Percentiles rank a stretch among this genome's conserved stretches.
These are phyloP conservation scores for Cyrtorhinus lividipennis DNA, from an alignment of 1,140 invertebrate genomes.

Conservation along the genomic window DNA sequence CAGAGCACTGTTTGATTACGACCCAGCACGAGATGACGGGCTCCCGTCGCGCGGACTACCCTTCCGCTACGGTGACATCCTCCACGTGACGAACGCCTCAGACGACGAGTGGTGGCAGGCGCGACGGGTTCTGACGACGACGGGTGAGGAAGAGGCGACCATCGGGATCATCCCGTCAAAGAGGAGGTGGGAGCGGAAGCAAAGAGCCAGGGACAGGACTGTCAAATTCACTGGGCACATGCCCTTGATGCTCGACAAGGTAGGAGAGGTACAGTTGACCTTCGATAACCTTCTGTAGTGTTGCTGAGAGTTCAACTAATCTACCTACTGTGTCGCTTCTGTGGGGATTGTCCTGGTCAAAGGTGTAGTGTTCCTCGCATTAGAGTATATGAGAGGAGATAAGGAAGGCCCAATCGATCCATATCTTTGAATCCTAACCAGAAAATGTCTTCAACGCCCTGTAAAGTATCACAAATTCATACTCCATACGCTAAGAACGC, in stretches of 20 bases:
- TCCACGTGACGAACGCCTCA: constrained; percentile 96
- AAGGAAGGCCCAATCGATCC: no score
- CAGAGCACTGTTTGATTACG: constrained; percentile 97
- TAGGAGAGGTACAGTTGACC: constrained; percentile 27
- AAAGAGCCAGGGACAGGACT: constrained; percentile 86
- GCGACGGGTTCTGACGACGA: constrained; percentile 41
- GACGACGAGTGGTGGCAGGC: constrained; percentile 99
- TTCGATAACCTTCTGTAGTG: no score
- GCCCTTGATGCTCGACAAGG: constrained; percentile 46
- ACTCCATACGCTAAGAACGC: no score
- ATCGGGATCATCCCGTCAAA: constrained; percentile 80
- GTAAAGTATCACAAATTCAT: no score
- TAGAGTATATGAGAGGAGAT: no score
- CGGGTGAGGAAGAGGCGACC: constrained; percentile 37
- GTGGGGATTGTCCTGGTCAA: no score
- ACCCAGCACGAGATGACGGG: constrained; percentile 91
- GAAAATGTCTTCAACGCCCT: no score
- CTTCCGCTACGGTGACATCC: constrained; percentile 93
- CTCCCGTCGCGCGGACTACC: constrained; percentile 86
- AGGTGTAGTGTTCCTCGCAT: no score
- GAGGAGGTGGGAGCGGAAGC: constrained; percentile 86
- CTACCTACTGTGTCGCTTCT: no score
- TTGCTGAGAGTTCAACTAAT: no score
- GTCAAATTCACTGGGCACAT: constrained; percentile 91
- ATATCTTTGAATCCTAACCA: no score